phyloP scores from a whole-genome alignment of 2,797 vertebrate species.

The Urophycis tenuis region DNA sequence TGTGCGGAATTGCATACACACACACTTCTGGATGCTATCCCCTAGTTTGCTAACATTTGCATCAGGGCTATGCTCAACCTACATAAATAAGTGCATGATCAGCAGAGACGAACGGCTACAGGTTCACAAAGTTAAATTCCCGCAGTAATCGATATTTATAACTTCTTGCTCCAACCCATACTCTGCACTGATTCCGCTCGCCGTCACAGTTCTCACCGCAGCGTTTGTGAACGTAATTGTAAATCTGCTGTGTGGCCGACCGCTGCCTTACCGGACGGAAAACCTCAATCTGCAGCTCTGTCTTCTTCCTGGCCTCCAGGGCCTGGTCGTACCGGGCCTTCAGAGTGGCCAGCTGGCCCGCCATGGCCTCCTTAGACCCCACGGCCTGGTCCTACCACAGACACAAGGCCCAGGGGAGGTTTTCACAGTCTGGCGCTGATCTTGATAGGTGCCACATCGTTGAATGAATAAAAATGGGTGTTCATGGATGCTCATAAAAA shows the following conservation, averaged over 20 bases:
- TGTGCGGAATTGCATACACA: not conserved
- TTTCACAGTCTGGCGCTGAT: not conserved
- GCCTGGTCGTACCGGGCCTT: conserved; percentile 69
- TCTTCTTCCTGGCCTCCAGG: conserved; percentile 66
- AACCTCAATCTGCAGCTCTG: conserved; percentile 65
- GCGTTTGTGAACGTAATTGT: not conserved
- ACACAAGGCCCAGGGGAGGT: conserved; percentile 7
- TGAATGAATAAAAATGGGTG: not conserved
- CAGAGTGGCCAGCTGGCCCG: conserved; percentile 62
- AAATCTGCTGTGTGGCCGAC: no score
- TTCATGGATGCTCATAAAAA: not conserved
- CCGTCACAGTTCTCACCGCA: not conserved
- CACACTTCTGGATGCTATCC: not conserved
- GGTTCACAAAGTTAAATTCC: not conserved
- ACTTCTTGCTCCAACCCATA: not conserved
- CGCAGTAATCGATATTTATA: not conserved
- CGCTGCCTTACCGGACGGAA: conserved; percentile 68
- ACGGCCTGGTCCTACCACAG: conserved; percentile 63
- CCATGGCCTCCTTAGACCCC: conserved; percentile 61
- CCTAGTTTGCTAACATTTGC: not conserved
- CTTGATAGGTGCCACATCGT: not conserved
- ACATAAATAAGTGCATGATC: not conserved
- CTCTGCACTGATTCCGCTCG: not conserved
- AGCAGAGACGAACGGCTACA: not conserved
- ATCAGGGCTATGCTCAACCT: not conserved